phyloP scores from a whole-genome alignment of 2,888 invertebrate species.

The Nymphalis urticae region DNA sequence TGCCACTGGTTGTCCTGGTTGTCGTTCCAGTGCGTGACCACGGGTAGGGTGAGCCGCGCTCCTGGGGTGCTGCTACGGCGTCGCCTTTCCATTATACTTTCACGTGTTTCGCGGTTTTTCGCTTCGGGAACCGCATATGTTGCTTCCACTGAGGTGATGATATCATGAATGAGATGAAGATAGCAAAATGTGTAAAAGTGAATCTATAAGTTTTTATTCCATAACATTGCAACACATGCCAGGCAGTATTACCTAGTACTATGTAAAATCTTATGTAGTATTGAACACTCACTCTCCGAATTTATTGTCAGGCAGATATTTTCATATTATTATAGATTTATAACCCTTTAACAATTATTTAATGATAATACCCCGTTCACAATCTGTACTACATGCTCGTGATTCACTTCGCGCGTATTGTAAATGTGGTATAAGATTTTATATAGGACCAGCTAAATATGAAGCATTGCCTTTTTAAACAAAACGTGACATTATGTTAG shows the following conservation, averaged over 20 bases:
- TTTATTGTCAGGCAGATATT: too few relatives aligned
- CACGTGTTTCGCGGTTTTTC: constrained; percentile 60
- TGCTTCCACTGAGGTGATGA: constrained; percentile 56
- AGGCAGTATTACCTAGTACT: not conserved
- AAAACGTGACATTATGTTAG: too few relatives aligned
- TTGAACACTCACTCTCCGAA: too few relatives aligned
- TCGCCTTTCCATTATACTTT: constrained; percentile 66
- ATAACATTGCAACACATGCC: not conserved
- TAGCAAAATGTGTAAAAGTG: not conserved
- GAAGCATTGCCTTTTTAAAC: too few relatives aligned
- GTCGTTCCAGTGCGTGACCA: constrained; percentile 52
- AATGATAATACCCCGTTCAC: too few relatives aligned
- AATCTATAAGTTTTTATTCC: not conserved
- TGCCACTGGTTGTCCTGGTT: constrained; percentile 51
- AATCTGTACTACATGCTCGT: too few relatives aligned
- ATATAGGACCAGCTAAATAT: too few relatives aligned
- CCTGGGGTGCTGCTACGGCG: constrained; percentile 71
- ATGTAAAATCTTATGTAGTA: not conserved
- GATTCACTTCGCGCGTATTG: too few relatives aligned
- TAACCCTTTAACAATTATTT: too few relatives aligned
- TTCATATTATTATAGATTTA: too few relatives aligned
- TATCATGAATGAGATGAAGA: not conserved
- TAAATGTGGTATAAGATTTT: too few relatives aligned
- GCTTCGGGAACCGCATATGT: constrained; percentile 75
- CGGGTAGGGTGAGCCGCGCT: constrained; percentile 63